Conservation (phyloP, 2,113 vertebrate genomes). For the Polyodon spathula region DNA sequence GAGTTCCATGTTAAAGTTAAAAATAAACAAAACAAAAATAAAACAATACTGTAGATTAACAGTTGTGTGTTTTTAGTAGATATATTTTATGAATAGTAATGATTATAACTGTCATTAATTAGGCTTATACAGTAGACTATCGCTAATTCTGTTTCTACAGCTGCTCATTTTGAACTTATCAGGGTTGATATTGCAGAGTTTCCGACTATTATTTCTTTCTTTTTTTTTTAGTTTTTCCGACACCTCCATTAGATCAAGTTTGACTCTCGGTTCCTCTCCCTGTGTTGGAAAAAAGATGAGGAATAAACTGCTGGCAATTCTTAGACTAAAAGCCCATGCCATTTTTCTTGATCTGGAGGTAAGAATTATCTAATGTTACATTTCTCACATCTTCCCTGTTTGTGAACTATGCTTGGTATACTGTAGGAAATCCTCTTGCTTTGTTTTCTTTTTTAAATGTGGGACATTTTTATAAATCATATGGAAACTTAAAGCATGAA, state of each 20-base stretch:
- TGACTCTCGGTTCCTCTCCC: constrained; percentile 56
- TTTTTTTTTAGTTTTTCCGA: constrained; percentile 57
- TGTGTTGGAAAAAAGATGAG: constrained; percentile 65
- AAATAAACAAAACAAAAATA: too few species aligned
- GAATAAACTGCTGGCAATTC: constrained; percentile 61
- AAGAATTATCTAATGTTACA: constrained; percentile 4
- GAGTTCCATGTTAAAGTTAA: too few species aligned
- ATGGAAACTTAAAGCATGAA: too few species aligned
- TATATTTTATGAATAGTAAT: too few species aligned
- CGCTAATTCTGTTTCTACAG: too few species aligned
- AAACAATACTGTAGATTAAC: too few species aligned
- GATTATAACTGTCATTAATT: too few species aligned
- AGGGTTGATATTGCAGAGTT: background rate
- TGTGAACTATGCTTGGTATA: background rate
- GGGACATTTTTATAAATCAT: too few species aligned
- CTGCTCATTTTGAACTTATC: too few species aligned
- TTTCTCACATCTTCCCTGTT: background rate
- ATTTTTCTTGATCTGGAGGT: constrained; percentile 81
- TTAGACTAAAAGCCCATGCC: constrained; percentile 70
- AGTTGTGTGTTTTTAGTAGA: too few species aligned
- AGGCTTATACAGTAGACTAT: too few species aligned
- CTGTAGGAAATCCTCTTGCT: background rate
- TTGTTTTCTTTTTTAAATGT: too few species aligned
- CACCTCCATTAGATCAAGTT: constrained; percentile 73
- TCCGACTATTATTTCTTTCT: background rate